Conservation (phyloP, 1,140 invertebrate species). For the Batillaria attramentaria region DNA sequence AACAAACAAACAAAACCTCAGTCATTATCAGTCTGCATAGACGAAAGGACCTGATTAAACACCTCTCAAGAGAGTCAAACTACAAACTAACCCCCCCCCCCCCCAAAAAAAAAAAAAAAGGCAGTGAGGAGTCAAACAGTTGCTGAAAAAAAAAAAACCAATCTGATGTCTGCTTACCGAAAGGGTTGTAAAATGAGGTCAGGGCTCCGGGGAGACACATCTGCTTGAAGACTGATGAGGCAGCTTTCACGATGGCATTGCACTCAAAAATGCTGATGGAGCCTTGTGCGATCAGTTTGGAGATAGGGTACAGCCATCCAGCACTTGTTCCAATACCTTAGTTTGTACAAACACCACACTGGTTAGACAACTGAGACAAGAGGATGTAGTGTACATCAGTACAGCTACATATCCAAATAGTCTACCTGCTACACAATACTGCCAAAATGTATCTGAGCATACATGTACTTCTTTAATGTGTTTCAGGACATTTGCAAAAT, state of each 20-base stretch:
- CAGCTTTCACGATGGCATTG: conserved; percentile 96
- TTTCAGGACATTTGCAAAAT: too few species aligned
- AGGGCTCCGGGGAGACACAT: conserved; percentile 95
- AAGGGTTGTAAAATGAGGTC: conserved; percentile 93
- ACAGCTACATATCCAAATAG: too few species aligned
- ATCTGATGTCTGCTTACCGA: conserved; percentile 81
- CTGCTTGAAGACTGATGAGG: conserved; percentile 89
- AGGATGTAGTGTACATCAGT: background rate
- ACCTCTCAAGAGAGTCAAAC: background rate
- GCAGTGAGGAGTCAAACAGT: too few species aligned
- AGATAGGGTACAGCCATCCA: conserved; percentile 93
- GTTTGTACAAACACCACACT: too few species aligned
- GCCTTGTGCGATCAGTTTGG: conserved; percentile 86
- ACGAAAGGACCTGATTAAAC: too few species aligned
- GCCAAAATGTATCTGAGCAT: too few species aligned
- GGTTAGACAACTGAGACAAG: background rate
- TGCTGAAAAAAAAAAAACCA: too few species aligned
- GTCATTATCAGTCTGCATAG: too few species aligned
- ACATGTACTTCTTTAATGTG: too few species aligned
- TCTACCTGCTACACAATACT: too few species aligned
- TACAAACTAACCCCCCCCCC: background rate
- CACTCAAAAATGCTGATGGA: conserved; percentile 79
- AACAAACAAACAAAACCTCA: too few species aligned
- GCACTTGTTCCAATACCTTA: conserved; percentile 91
- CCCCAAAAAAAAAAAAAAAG: conserved; percentile 3